Conservation (phyloP, 2,888 invertebrate species). For the Nemapogon koenigi region DNA sequence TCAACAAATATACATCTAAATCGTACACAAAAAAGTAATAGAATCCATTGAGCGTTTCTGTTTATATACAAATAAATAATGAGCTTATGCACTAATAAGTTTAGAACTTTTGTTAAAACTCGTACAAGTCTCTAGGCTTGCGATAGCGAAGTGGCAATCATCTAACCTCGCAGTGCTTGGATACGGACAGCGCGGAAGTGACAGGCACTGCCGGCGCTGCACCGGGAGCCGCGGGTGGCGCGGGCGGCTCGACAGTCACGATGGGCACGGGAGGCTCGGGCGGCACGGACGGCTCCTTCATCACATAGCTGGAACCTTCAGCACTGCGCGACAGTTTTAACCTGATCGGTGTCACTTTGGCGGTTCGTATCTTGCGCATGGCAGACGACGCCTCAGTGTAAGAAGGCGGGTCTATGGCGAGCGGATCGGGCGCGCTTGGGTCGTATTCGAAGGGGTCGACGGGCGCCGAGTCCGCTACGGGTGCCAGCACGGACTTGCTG, state of each 20-base stretch:
- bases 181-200: conserved; percentile 64
- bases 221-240: conserved; percentile 27
- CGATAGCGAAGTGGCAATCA: too few species aligned
- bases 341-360: conserved; percentile 79
- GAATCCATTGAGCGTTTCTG: too few species aligned
- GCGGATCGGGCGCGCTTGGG: conserved; percentile 49
- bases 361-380: conserved; percentile 66
- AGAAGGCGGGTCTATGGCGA: conserved; percentile 48
- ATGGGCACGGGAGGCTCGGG: conserved; percentile 12
- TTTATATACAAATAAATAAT: too few species aligned
- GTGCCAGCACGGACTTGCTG: conserved; percentile 22
- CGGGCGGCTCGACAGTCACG: conserved; percentile 25
- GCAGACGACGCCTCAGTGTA: conserved; percentile 42
- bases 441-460: conserved; percentile 55
- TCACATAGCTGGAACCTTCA: conserved; percentile 75
- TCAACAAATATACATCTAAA: too few species aligned
- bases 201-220: conserved; percentile 11
- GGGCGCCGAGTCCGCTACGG: conserved; percentile 33
- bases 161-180: conserved; percentile 88
- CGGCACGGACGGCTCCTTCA: conserved; percentile 39
- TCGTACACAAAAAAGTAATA: too few species aligned
- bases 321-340: conserved; percentile 84
- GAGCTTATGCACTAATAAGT: too few species aligned
- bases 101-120: too few species aligned
- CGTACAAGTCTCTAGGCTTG: too few species aligned